Conservation (phyloP, 2,113 vertebrate species). For the Dissostichus mawsoni region DNA sequence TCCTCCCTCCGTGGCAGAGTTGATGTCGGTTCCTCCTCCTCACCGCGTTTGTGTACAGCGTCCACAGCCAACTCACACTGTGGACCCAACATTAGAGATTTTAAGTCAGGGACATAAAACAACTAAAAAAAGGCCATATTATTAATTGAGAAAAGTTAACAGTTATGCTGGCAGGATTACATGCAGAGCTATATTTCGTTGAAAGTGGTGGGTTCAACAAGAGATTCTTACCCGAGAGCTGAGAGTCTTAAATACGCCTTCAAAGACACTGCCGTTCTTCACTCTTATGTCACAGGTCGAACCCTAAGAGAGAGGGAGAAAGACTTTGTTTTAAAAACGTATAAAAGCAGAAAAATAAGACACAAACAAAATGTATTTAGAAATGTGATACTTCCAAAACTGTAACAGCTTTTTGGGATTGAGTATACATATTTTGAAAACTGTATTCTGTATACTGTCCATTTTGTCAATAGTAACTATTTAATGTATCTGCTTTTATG, state of each 20-base stretch:
- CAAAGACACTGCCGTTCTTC: constrained; percentile 91
- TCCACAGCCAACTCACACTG: constrained; percentile 94
- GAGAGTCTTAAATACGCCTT: constrained; percentile 93
- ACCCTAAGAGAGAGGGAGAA: constrained; percentile 75
- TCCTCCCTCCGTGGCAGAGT: constrained; percentile 88
- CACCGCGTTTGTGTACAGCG: constrained; percentile 87
- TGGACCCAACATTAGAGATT: background rate
- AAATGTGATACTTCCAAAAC: background rate
- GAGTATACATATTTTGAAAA: background rate
- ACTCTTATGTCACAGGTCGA: constrained; percentile 93
- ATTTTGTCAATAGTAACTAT: background rate
- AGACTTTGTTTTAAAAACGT: background rate
- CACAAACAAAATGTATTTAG: background rate
- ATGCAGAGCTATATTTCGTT: background rate
- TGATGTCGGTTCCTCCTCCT: constrained; percentile 72
- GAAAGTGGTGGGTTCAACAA: background rate
- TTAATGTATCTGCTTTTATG: too few species aligned
- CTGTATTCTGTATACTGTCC: background rate
- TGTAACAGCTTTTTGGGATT: background rate
- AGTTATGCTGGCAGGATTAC: background rate
- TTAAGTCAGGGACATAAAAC: background rate
- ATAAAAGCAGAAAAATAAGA: background rate
- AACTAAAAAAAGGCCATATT: background rate
- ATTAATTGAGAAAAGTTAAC: background rate
- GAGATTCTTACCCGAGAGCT: constrained; percentile 88